phyloP scores from a whole-genome alignment of 2,888 invertebrate species.

The Tetragonisca angustula region DNA sequence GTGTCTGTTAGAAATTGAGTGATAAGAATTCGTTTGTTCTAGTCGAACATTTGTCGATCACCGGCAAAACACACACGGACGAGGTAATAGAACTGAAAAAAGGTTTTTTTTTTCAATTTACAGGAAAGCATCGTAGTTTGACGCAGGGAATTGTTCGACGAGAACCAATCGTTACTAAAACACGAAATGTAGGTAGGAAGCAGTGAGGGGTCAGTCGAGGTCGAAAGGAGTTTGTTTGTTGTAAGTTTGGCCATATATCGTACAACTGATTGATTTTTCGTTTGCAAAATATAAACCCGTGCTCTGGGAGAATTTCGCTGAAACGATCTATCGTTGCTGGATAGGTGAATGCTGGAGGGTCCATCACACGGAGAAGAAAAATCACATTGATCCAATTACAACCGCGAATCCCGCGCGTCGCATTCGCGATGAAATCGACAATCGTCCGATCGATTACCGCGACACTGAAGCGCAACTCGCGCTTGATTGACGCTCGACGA shows the following conservation, averaged over 20 bases:
- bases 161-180: background rate
- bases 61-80: background rate
- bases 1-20: too few relatives aligned
- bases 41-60: background rate
- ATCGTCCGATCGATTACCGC: constrained; percentile 9
- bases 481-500: constrained; percentile 27
- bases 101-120: background rate
- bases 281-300: background rate
- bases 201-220: background rate
- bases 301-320: background rate
- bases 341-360: background rate
- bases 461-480: constrained; percentile 10
- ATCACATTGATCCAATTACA: background rate
- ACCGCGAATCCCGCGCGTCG: background rate
- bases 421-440: background rate
- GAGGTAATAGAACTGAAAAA: background rate
- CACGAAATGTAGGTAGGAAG: background rate
- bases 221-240: background rate
- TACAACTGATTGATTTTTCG: background rate
- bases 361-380: background rate
- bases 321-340: background rate
- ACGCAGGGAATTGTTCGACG: background rate
- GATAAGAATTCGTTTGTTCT: too few relatives aligned
- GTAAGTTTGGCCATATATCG: background rate
- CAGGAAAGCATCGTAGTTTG: background rate